Percentiles rank a stretch among this genome's conserved stretches.
These are phyloP conservation scores for Zootoca vivipara DNA, from an alignment of 2,113 vertebrate species.

Conservation along the genomic window DNA sequence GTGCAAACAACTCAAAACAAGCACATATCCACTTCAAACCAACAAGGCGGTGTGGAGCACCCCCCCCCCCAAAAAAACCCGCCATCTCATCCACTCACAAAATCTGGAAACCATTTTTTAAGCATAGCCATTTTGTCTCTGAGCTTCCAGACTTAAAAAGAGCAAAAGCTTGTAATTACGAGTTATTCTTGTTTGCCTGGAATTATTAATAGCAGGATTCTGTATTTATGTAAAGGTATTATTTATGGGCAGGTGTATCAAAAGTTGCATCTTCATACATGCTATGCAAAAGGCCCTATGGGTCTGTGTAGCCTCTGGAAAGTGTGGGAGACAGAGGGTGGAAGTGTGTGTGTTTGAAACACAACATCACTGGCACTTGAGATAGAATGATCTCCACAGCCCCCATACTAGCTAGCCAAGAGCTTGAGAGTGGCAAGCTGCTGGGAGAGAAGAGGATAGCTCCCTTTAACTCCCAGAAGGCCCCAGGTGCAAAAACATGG, in stretches of 20 bases:
- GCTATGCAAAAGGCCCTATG: no score
- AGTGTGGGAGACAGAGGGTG: background rate
- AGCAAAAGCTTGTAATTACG: background rate
- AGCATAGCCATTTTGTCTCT: background rate
- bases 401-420: no score
- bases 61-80: no score
- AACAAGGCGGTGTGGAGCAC: background rate
- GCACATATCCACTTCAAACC: background rate
- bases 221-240: conserved; percentile 56
- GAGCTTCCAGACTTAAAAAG: background rate
- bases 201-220: background rate
- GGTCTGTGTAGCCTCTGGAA: background rate
- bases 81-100: background rate
- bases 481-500: no score
- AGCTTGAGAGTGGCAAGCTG: no score
- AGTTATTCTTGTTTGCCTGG: background rate
- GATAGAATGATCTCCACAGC: no score
- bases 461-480: no score
- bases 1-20: background rate
- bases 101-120: background rate
- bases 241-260: conserved; percentile 43
- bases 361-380: no score
- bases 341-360: background rate
- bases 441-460: no score
- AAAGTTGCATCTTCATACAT: background rate